phyloP scores from a whole-genome alignment of 1,140 invertebrate genomes.

The Ceratina australensis region DNA sequence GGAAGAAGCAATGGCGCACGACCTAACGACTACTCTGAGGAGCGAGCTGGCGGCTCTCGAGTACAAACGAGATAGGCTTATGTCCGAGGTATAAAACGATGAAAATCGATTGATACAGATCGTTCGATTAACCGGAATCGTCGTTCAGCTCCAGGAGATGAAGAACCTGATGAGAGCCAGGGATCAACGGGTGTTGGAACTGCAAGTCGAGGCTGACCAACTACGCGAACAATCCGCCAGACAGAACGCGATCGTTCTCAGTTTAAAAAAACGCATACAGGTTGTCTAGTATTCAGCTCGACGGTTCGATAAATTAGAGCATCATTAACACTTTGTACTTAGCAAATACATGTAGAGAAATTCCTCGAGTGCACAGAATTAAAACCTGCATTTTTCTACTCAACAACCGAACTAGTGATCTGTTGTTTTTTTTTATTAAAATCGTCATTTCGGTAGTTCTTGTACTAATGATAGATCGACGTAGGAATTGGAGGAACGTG shows the following conservation, averaged over 20 bases:
- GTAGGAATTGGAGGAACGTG: conserved; percentile 86
- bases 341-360: too few relatives aligned
- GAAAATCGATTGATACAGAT: neutral
- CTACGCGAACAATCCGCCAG: conserved; percentile 88
- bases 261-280: conserved; percentile 88
- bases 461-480: neutral
- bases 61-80: conserved; percentile 89
- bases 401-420: too few relatives aligned
- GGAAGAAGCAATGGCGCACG: conserved; percentile 79
- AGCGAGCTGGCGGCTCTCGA: conserved; percentile 89
- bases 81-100: conserved; percentile 82
- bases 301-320: too few relatives aligned
- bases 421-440: neutral
- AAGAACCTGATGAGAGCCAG: conserved; percentile 83
- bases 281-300: conserved; percentile 58
- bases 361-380: too few relatives aligned
- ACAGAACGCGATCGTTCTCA: conserved; percentile 88
- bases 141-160: conserved; percentile 82
- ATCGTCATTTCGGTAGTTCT: neutral
- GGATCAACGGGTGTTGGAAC: conserved; percentile 84
- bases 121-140: conserved; percentile 16
- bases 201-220: conserved; percentile 86
- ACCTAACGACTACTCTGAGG: conserved; percentile 86
- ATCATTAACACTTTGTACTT: too few relatives aligned
- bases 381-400: too few relatives aligned